Evolutionary conservation across 2,888 invertebrate genomes (phyloP).

Genomic region (Microdon myrmicae): DNA sequence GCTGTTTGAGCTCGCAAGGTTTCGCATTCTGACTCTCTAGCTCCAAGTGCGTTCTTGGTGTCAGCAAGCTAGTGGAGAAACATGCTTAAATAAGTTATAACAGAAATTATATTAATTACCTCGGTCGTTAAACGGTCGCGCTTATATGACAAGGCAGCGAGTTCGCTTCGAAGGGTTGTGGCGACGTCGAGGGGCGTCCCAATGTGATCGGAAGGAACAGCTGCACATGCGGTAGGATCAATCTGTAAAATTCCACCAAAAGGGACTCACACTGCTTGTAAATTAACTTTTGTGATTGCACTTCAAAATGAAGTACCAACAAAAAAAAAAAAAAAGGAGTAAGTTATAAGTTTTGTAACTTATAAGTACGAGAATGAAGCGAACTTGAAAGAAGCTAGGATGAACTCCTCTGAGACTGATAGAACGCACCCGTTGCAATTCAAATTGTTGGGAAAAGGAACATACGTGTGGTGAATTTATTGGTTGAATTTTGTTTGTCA

Average conservation of each 20-base stretch:
- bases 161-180: constrained; percentile 82
- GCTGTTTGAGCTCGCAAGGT: constrained; percentile 86
- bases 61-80: constrained; percentile 72
- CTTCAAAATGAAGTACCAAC: not conserved
- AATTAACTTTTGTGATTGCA: not conserved
- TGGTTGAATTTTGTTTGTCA: too few species aligned
- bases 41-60: constrained; percentile 76
- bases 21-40: constrained; percentile 81
- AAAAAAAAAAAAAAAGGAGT: not conserved
- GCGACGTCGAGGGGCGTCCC: constrained; percentile 73
- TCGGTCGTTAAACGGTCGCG: constrained; percentile 81
- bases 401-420: too few species aligned
- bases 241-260: constrained; percentile 47
- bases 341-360: not conserved
- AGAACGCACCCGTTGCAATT: too few species aligned
- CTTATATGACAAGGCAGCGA: constrained; percentile 86
- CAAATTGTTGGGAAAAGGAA: too few species aligned
- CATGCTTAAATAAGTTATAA: not conserved
- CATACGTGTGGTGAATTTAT: too few species aligned
- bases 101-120: constrained; percentile 67
- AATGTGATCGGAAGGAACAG: constrained; percentile 57
- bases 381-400: too few species aligned
- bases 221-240: constrained; percentile 56
- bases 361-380: too few species aligned
- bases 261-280: not conserved